Percentiles rank a stretch among this genome's conserved stretches.
Evolutionary conservation across 2,888 invertebrate species (phyloP).

Genomic region (Brachylomia viminalis): DNA sequence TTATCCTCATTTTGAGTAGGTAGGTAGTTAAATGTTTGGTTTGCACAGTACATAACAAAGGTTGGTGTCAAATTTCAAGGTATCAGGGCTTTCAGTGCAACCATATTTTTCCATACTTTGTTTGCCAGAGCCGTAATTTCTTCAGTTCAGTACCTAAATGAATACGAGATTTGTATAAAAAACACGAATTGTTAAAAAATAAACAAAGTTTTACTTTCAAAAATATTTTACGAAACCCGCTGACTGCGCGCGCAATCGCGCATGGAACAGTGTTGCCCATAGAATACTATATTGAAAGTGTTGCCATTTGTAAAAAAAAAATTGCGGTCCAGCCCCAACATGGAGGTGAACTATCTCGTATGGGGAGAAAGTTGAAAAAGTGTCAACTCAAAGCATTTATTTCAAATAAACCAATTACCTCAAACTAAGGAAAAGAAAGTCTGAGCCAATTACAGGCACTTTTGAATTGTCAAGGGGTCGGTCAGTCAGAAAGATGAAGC

Average conservation of each 20-base stretch:
- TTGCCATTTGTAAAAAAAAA: not conserved
- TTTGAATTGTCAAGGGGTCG: too few species aligned
- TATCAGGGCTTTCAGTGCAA: not conserved
- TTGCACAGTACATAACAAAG: constrained; percentile 9
- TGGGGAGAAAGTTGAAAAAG: too few species aligned
- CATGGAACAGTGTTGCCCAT: too few species aligned
- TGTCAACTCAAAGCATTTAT: too few species aligned
- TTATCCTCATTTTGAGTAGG: constrained; percentile 37
- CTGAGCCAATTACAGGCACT: too few species aligned
- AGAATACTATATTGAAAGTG: too few species aligned
- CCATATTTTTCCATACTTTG: constrained; percentile 24
- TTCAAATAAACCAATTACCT: too few species aligned
- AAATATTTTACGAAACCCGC: constrained; percentile 54
- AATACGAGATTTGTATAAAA: not conserved
- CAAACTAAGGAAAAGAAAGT: too few species aligned
- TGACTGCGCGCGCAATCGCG: constrained; percentile 41
- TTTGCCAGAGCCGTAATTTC: not conserved
- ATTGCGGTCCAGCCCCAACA: constrained; percentile 18
- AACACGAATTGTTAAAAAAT: not conserved
- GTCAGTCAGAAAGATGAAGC: too few species aligned
- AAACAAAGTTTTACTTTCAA: not conserved
- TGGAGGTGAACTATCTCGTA: too few species aligned
- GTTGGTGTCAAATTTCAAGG: constrained; percentile 58
- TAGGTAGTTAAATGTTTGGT: constrained; percentile 12
- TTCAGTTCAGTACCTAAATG: not conserved